phyloP scores from a whole-genome alignment of 2,888 invertebrate genomes.

The Dinocampus coccinellae region DNA sequence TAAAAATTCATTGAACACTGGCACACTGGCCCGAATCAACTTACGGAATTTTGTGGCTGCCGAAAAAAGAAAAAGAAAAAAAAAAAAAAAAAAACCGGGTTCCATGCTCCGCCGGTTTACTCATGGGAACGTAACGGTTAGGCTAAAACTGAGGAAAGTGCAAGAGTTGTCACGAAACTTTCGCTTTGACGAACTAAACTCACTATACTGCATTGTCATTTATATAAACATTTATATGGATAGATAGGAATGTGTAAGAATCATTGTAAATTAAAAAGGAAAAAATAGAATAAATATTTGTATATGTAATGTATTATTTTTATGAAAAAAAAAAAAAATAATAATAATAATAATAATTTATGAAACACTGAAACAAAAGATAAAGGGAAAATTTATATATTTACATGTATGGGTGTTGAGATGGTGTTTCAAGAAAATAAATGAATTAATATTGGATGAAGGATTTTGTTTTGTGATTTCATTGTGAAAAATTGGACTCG shows the following conservation, averaged over 20 bases:
- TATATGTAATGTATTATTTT: too few species aligned
- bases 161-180: conserved; percentile 37
- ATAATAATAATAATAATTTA: background rate
- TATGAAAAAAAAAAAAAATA: background rate
- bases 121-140: conserved; percentile 46
- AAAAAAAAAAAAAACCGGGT: conserved; percentile 37
- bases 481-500: conserved; percentile 50
- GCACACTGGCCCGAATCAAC: conserved; percentile 52
- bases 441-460: background rate
- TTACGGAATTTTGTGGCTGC: conserved; percentile 34
- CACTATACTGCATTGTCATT: conserved; percentile 1
- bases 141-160: conserved; percentile 42
- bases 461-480: too few species aligned
- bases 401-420: background rate
- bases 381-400: background rate
- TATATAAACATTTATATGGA: background rate
- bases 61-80: conserved; percentile 33
- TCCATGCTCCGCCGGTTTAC: conserved; percentile 41
- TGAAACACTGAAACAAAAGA: too few species aligned
- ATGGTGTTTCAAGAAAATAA: background rate
- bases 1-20: conserved; percentile 30
- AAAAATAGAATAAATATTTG: too few species aligned
- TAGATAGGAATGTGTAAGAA: background rate
- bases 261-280: background rate
- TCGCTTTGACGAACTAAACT: conserved; percentile 35